phyloP scores from a whole-genome alignment of 1,140 invertebrate species.

The Thaumatotibia leucotreta region DNA sequence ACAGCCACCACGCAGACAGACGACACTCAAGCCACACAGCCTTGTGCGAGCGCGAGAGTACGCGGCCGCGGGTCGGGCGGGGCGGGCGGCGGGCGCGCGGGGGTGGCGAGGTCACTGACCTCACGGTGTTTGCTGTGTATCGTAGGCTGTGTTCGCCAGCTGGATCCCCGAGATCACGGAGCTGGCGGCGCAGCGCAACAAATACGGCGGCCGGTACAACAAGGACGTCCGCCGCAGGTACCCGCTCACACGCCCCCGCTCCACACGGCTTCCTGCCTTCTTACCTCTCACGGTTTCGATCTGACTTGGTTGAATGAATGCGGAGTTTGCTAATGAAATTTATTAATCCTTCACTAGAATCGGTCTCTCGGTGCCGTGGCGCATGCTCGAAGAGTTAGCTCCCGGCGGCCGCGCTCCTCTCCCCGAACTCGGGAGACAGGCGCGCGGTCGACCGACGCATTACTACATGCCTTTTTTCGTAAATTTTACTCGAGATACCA shows the following conservation, averaged over 20 bases:
- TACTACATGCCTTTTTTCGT: slow-evolving; percentile 75
- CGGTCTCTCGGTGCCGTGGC: slow-evolving; percentile 78
- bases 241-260: slow-evolving; percentile 76
- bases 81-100: slow-evolving; percentile 44
- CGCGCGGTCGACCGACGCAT: slow-evolving; percentile 73
- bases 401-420: slow-evolving; percentile 72
- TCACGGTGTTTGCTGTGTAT: slow-evolving; percentile 74
- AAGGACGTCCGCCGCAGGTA: slow-evolving; percentile 99
- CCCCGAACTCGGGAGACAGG: slow-evolving; percentile 63
- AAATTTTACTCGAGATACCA: slow-evolving; percentile 72
- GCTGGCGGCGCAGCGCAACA: slow-evolving; percentile 97
- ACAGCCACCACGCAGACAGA: slow-evolving; percentile 72
- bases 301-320: slow-evolving; percentile 77
- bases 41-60: slow-evolving; percentile 68
- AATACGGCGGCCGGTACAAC: slow-evolving; percentile 98
- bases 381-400: slow-evolving; percentile 77
- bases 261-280: slow-evolving; percentile 69
- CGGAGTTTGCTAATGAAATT: slow-evolving; percentile 78
- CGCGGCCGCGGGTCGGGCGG: slow-evolving; percentile 56
- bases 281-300: slow-evolving; percentile 71
- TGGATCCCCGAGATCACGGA: slow-evolving; percentile 99
- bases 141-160: slow-evolving; percentile 98
- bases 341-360: slow-evolving; percentile 78
- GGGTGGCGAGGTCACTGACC: slow-evolving; percentile 57
- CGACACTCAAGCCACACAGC: slow-evolving; percentile 71